These are phyloP conservation scores for Botia kubotai DNA, from an alignment of 2,797 vertebrate genomes.

Conservation along the genomic window DNA sequence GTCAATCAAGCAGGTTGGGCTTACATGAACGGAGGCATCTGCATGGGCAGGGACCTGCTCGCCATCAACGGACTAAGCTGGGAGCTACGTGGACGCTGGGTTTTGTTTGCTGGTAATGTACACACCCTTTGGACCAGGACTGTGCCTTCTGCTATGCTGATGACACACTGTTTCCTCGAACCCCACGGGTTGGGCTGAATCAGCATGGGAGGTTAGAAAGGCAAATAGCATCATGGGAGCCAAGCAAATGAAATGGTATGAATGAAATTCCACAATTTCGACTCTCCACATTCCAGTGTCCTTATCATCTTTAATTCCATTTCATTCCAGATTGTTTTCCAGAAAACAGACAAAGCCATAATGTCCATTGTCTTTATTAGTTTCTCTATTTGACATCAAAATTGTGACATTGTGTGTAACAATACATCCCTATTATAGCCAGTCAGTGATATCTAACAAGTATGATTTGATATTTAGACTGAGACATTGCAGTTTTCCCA, in stretches of 20 bases:
- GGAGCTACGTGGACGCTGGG: conserved; percentile 71
- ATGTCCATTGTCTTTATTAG: not conserved
- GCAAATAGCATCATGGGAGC: conserved; percentile 79
- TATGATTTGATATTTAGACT: conserved; percentile 8
- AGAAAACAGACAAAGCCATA: conserved; percentile 8
- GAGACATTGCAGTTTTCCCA: conserved; percentile 6
- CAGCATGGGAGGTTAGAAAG: conserved; percentile 73
- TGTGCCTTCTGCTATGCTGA: conserved; percentile 70
- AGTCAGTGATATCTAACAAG: not conserved
- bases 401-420: not conserved
- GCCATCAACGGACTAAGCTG: conserved; percentile 64
- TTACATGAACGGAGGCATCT: conserved; percentile 13
- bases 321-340: not conserved
- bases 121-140: conserved; percentile 65
- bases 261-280: conserved; percentile 43
- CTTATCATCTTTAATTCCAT: not conserved
- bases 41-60: conserved; percentile 22
- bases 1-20: conserved; percentile 28
- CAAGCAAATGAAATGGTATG: conserved; percentile 86
- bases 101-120: conserved; percentile 63
- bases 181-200: conserved; percentile 69
- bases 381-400: not conserved
- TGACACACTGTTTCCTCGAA: conserved; percentile 70
- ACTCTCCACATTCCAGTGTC: not conserved
- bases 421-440: not conserved